Conservation (phyloP, 2,113 vertebrate genomes). For the Ursus arctos region DNA sequence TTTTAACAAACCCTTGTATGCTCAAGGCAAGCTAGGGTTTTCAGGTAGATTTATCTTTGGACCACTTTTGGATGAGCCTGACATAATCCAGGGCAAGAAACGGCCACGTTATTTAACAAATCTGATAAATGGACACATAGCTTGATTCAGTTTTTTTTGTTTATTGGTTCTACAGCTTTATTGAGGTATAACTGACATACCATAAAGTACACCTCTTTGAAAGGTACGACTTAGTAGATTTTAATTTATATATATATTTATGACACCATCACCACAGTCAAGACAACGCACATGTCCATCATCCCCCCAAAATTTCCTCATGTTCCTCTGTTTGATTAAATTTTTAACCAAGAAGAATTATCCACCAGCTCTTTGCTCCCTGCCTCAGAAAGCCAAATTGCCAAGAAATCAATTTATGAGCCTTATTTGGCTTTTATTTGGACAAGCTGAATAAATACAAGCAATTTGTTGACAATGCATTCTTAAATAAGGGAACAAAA, state of each 20-base stretch:
- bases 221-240: background rate
- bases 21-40: background rate
- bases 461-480: constrained; percentile 76
- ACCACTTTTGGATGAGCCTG: background rate
- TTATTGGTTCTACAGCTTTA: constrained; percentile 21
- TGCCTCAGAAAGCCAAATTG: constrained; percentile 71
- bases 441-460: constrained; percentile 79
- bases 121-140: constrained; percentile 16
- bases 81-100: background rate
- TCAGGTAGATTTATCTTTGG: constrained; percentile 17
- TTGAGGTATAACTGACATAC: background rate
- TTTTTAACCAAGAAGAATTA: constrained; percentile 49
- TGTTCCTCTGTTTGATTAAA: background rate
- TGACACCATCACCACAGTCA: background rate
- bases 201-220: constrained; percentile 27
- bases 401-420: constrained; percentile 70
- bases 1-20: background rate
- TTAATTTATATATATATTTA: background rate
- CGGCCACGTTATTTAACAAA: background rate
- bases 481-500: constrained; percentile 79
- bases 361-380: background rate
- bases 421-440: constrained; percentile 75
- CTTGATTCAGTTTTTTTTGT: constrained; percentile 14
- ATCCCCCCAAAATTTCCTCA: background rate
- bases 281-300: background rate